Conservation (phyloP, 2,888 invertebrate genomes). For the Heliconius charithonia region DNA sequence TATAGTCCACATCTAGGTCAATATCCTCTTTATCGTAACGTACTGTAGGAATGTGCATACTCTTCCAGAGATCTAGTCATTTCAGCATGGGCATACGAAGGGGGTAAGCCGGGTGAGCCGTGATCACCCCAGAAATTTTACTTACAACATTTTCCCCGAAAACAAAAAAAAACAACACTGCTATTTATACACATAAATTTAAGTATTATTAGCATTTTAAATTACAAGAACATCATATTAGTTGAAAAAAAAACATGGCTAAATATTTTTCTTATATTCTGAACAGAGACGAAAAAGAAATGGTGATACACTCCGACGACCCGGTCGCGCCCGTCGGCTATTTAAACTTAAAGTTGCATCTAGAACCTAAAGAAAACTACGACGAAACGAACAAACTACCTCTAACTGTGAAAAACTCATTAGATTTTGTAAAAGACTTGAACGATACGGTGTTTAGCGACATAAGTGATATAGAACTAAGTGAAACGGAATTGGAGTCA, state of each 20-base stretch:
- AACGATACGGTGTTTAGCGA: constrained; percentile 86
- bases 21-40: neutral
- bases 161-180: no score
- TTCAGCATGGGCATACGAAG: no score
- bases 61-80: neutral
- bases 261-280: constrained; percentile 39
- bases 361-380: constrained; percentile 86
- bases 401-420: constrained; percentile 81
- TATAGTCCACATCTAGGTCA: neutral
- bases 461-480: constrained; percentile 85
- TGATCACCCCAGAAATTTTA: no score
- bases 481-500: constrained; percentile 85
- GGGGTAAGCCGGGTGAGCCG: no score
- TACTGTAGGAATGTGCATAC: neutral
- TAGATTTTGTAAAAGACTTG: constrained; percentile 85
- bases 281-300: constrained; percentile 92
- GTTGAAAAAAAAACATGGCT: no score
- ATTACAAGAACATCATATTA: neutral
- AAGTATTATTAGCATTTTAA: neutral
- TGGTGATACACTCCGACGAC: constrained; percentile 95
- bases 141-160: no score
- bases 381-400: constrained; percentile 69
- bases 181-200: neutral
- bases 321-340: constrained; percentile 97
- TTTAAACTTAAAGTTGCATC: constrained; percentile 92